Evolutionary conservation across 2,888 invertebrate species (phyloP).

Genomic region (Actias luna): DNA sequence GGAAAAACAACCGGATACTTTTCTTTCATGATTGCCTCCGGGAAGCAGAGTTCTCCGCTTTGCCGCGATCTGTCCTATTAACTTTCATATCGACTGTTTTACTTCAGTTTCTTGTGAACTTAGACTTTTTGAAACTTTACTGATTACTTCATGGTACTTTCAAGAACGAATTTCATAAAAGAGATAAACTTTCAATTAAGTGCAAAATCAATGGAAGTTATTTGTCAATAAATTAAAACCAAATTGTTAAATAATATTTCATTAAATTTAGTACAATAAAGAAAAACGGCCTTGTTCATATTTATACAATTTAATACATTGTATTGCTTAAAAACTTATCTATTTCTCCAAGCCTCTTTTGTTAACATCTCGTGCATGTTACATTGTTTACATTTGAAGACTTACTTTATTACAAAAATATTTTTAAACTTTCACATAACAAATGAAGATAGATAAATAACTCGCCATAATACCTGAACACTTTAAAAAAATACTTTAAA

Average conservation of each 20-base stretch:
- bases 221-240: background rate
- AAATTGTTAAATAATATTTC: background rate
- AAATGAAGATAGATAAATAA: no score
- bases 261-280: background rate
- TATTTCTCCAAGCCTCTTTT: no score
- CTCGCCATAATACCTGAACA: no score
- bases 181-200: constrained; percentile 3
- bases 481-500: no score
- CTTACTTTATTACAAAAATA: no score
- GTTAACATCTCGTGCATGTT: no score
- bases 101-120: constrained; percentile 8
- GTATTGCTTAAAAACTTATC: no score
- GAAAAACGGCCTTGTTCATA: background rate
- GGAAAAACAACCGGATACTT: constrained; percentile 8
- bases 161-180: background rate
- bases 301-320: no score
- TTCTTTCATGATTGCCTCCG: constrained; percentile 1
- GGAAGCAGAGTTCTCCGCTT: background rate
- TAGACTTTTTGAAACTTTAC: constrained; percentile 7
- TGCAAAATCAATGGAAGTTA: background rate
- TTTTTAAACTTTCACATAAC: no score
- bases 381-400: no score
- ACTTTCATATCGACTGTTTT: constrained; percentile 7
- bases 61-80: constrained; percentile 9
- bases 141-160: constrained; percentile 2